A percentile compares a stretch with the other conserved stretches of the same genome.
phyloP scores from a whole-genome alignment of 1,140 invertebrate genomes.

The Diorhabda elongata region DNA sequence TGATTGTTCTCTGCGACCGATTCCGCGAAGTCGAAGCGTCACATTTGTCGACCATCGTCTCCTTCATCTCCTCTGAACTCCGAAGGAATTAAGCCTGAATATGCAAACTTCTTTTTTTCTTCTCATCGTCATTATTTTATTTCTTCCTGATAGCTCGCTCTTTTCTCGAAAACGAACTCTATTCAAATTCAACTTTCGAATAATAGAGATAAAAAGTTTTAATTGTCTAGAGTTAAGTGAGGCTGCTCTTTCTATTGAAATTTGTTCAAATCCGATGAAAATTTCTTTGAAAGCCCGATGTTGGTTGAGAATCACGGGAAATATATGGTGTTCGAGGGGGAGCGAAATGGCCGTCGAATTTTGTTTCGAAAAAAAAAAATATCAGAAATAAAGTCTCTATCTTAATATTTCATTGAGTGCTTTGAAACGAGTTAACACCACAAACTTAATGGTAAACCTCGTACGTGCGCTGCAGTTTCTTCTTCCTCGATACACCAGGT shows the following conservation, averaged over 20 bases:
- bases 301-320: neutral
- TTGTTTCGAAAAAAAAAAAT: neutral
- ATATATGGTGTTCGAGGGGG: neutral
- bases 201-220: conserved; percentile 19
- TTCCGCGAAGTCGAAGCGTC: conserved; percentile 21
- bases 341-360: neutral
- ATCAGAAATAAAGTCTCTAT: too few species aligned
- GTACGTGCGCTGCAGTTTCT: too few species aligned
- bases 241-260: conserved; percentile 11
- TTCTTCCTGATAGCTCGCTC: conserved; percentile 6
- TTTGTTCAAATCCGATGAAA: conserved; percentile 7
- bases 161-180: neutral
- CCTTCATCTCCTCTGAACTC: conserved; percentile 16
- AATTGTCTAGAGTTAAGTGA: conserved; percentile 12
- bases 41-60: conserved; percentile 30
- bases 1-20: conserved; percentile 27
- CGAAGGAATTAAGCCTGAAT: conserved; percentile 29
- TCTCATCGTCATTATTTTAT: conserved; percentile 17
- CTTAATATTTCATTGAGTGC: too few species aligned
- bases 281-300: neutral
- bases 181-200: conserved; percentile 11
- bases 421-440: too few species aligned
- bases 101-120: conserved; percentile 24
- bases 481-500: too few species aligned
- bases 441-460: too few species aligned